Evolutionary conservation across 1,140 invertebrate species (phyloP), one percentile per base, ranked within the genome.

Genomic region (Pseudomyrmex dendroicus): DNA sequence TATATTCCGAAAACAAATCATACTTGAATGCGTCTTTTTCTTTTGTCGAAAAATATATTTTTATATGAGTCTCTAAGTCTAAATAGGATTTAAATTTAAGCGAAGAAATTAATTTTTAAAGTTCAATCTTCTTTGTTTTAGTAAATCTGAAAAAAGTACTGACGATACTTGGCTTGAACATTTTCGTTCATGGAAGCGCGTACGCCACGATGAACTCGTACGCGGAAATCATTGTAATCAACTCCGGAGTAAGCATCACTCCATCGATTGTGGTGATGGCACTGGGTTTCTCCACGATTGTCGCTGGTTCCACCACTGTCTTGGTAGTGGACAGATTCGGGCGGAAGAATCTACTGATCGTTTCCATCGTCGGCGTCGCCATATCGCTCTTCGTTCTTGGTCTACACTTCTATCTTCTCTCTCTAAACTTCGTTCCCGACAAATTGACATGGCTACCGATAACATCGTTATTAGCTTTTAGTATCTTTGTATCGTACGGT

Each of bases 361-460:
- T 85, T 13, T 93, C 94, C 0, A 74, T 90, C 15, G 46, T 90
- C 0, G 93, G 93, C 2, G 89, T 91, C 2, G 74, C 90, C 0
- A 10, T 92, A 2, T 86, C 92, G 0, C 88, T 95, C 9, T 86
- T 86, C 4, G 73, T 94, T 0, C 88, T 94, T 3, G 93, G 96
- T 5, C 86, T 95, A 86, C 94, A 95, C 52, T 94, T 95, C 73
- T 91, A 92, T 83, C 82, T 95, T 2, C 73, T 94, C 5, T 89
- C 91, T 0, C 22, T 90, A 0, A 64, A 76, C 0, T 73, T 90
- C 1, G 82, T 93, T 12, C 68, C 83, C 3, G 80, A 22, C 64
- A 93, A 52, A 62, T 88, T 91, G 84, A 94, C 92, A 9, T 95
- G 93, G 93, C 68, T 95, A 15, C 94, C 95, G 0, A 86, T 93